Base-by-base conservation (phyloP, 2,797 vertebrate species). In the Sebastes miniatus region DNA sequence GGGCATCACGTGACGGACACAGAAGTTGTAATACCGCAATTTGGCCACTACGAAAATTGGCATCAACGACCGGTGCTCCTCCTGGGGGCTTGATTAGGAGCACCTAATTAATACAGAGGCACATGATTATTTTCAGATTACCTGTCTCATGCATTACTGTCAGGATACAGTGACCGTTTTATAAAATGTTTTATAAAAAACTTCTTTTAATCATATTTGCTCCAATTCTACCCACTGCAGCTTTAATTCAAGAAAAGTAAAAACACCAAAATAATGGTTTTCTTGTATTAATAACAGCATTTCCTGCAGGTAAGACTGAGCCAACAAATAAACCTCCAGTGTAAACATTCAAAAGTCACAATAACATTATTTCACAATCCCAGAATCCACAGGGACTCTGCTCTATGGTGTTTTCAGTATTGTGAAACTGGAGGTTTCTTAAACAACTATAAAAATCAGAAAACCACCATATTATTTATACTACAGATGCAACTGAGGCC, bases 371-470 rank as follows among this genome's bases (percentile, higher is more conserved):
- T 76, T 59, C 69, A 67, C 36, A 47, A 68, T 59, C 20, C 20
- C 16, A 12, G 4, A 67, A 8, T 67, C 25, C 5, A 58, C 54
- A 56, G 8, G 62, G 67, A 77, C 80, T 80, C 32, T 75, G 83
- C 69, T 76, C 58, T 69, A 11, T 67, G 25, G 14, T 24, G 34
- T 16, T 74, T 59, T 22, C n/a, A 67, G 20, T 32, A 16, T 80
- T 83, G 6, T 52, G 81, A 75, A 83, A 87, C 57, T 52, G 8
- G 13, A 76, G 31, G 10, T 72, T 22, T 66, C 18, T 63, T 5
- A 52, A 43, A 32, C 4, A 64, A 24, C 34, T 85, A 80, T 68
- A 84, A 87, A 87, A 85, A 81, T 6, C 69, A 64, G 10, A 39
- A n/a, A 66, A 27, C 7, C 18, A 8, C 62, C 27, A 18, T 29